phyloP scores from a whole-genome alignment of 2,113 vertebrate genomes.

The Pachyramphus minor region DNA sequence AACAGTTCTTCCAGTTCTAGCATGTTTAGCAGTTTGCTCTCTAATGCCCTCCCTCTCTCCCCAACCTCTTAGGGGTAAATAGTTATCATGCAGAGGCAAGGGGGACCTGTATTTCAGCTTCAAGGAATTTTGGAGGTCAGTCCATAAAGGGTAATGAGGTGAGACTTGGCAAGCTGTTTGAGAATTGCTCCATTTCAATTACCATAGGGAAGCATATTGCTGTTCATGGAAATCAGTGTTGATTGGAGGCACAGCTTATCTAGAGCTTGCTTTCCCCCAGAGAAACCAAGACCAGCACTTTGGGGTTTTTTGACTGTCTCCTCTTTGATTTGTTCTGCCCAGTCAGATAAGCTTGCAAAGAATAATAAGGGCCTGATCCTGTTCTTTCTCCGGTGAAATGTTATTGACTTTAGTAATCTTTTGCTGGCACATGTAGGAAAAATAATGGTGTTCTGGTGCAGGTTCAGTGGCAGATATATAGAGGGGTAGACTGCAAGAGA shows the following conservation, averaged over 20 bases:
- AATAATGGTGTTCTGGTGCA: not conserved
- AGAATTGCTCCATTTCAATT: conserved; percentile 12
- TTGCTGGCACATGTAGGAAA: not conserved
- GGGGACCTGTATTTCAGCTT: conserved; percentile 5
- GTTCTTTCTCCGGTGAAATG: not conserved
- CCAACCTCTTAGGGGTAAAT: not conserved
- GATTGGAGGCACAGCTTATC: conserved; percentile 6
- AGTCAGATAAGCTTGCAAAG: not conserved
- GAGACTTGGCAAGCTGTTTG: conserved; percentile 24
- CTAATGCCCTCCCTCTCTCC: not conserved
- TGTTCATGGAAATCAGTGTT: not conserved
- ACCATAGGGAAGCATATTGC: not conserved
- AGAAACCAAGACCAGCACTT: not conserved
- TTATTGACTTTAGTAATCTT: not conserved
- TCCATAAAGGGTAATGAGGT: conserved; percentile 47
- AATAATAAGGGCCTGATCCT: conserved; percentile 6
- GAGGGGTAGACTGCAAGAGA: not conserved
- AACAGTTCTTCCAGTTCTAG: not conserved
- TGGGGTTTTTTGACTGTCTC: not conserved
- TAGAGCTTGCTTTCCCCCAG: not conserved
- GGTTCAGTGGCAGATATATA: not conserved
- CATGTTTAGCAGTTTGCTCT: not conserved
- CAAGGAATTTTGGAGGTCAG: conserved; percentile 53
- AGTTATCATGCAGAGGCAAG: not conserved
- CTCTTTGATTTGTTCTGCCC: conserved; percentile 18